Evolutionary conservation across 2,888 invertebrate genomes (phyloP), one percentile per base, ranked within the genome.

Genomic region (Strigamia crassipes): DNA sequence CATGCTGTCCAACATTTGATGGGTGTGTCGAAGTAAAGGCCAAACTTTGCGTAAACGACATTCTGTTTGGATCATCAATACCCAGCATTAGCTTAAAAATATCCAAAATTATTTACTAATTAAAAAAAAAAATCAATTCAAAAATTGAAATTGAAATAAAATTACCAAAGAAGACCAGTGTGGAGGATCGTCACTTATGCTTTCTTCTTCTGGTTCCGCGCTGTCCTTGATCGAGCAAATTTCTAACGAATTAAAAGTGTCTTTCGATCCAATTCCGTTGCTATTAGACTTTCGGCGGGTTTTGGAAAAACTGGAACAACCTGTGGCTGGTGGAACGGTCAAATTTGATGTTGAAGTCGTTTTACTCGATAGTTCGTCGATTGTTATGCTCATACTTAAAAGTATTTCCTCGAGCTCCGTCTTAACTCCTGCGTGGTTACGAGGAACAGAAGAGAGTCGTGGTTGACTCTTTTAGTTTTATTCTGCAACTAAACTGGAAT

Each of bases 31-130:
- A 18, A 31, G 78, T 31, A 38, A 77, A 77, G 27, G 78, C 78
- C 31, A 77, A 38, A 77, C 78, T 77, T 18, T 77, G 78, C 13
- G 78, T 77, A 18, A 77, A 77, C 6, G 78, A n/a, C 78, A 77
- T 77, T 34, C 78, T 15, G 18, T 77, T 38, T n/a, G 78, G 78
- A 77, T 77, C 78, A 18, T 77, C 78, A 15, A 77, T n/a, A n/a
- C 78, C 78, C n/a, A 34, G 10, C 78, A 77, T 77, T n/a, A 77
- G n/a, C 78, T 77, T 27, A 2, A 27, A 27, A 27, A 27, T 2
- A 27, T 27, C 1, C 27, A 27, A 77, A 21, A 13, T 51, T 6
- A 12, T 8, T n/a, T n/a, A 51, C 27, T 3, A 46, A 4, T 46
- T 13, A 10, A 46, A 13, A 46, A 46, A 73, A 23, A 77, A 77